Conservation (phyloP, 2,797 vertebrate species). For the Microhierax caerulescens region DNA sequence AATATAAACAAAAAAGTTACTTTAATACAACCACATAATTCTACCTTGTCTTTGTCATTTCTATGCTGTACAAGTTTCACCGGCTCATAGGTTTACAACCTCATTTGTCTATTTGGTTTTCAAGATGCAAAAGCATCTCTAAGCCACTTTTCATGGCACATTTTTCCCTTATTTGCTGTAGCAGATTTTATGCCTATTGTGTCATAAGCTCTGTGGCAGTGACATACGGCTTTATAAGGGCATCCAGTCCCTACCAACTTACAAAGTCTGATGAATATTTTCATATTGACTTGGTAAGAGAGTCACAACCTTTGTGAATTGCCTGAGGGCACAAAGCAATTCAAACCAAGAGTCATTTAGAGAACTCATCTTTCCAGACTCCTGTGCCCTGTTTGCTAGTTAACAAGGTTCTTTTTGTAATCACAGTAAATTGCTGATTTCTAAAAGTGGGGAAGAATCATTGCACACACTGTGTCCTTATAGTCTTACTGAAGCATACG, state of each 20-base stretch:
- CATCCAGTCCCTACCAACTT: neutral
- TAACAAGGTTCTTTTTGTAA: constrained; percentile 8
- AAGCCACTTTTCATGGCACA: neutral
- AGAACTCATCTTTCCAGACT: neutral
- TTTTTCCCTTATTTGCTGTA: neutral
- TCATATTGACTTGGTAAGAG: neutral
- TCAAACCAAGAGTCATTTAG: neutral
- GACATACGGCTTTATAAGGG: neutral
- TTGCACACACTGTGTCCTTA: neutral
- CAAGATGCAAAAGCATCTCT: neutral
- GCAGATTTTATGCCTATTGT: neutral
- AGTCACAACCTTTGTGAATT: constrained; percentile 10
- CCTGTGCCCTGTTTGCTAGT: neutral
- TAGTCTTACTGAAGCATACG: neutral
- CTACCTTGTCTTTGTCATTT: neutral
- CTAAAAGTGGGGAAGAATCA: neutral
- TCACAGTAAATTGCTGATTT: neutral
- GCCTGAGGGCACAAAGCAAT: neutral
- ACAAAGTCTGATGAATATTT: neutral
- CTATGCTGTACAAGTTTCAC: neutral
- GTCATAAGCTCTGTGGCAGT: neutral
- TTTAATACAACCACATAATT: neutral
- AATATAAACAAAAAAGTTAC: neutral
- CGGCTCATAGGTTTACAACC: neutral
- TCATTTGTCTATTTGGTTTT: neutral